phyloP scores from a whole-genome alignment of 1,140 invertebrate genomes.

The Ostrea edulis region DNA sequence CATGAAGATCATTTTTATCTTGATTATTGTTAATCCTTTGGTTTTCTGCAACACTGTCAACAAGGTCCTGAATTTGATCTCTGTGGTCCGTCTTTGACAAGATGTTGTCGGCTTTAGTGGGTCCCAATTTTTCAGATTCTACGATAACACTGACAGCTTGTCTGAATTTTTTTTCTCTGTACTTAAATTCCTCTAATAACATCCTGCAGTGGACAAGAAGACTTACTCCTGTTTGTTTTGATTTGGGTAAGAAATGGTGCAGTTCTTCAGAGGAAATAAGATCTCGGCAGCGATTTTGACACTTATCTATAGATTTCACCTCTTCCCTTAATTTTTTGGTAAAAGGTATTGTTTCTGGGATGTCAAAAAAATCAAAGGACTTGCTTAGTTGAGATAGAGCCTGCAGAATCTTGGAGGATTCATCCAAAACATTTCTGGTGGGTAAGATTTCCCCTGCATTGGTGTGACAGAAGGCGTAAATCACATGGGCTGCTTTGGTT shows the following conservation, averaged over 20 bases:
- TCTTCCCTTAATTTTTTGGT: slow-evolving; percentile 2
- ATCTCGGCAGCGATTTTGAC: not conserved
- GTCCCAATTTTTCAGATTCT: slow-evolving; percentile 5
- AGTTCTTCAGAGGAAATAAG: slow-evolving; percentile 7
- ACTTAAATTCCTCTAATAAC: slow-evolving; percentile 1
- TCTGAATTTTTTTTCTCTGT: slow-evolving; percentile 25
- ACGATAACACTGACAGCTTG: not conserved
- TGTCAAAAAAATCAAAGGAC: slow-evolving; percentile 13
- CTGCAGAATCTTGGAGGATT: not conserved
- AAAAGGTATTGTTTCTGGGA: not conserved
- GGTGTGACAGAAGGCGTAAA: not conserved
- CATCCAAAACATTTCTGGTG: not conserved
- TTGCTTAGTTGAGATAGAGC: not conserved
- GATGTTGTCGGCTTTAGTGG: not conserved
- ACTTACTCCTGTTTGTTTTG: not conserved
- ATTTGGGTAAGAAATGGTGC: not conserved
- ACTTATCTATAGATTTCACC: not conserved
- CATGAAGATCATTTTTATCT: slow-evolving; percentile 7
- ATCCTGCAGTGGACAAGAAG: not conserved
- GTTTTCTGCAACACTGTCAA: slow-evolving; percentile 14
- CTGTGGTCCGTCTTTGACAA: slow-evolving; percentile 15
- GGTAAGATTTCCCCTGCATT: not conserved
- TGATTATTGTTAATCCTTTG: not conserved
- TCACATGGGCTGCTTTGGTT: not conserved
- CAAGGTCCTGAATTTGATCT: slow-evolving; percentile 1